A percentile compares a stretch with the other conserved stretches of the same genome.
Conservation (phyloP, 2,888 invertebrate species). For the Mimas tiliae region DNA sequence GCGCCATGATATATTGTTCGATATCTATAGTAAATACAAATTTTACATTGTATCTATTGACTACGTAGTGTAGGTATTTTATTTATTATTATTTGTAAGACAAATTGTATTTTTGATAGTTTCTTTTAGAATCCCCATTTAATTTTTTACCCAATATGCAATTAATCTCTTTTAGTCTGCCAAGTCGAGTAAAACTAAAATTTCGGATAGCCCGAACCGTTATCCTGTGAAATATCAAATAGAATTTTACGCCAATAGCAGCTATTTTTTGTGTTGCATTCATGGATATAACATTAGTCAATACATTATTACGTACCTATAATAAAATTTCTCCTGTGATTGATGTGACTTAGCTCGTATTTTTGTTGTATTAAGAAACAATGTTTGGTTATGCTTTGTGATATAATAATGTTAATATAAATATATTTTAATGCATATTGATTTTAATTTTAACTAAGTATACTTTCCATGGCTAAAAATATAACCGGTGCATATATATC, state of each 20-base stretch:
- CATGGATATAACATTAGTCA: constrained; percentile 26
- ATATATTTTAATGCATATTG: constrained; percentile 25
- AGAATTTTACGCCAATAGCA: background rate
- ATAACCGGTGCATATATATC: no score
- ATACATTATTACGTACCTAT: constrained; percentile 32
- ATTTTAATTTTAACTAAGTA: background rate
- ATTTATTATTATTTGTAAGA: constrained; percentile 22
- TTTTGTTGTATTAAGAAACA: constrained; percentile 6
- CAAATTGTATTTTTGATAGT: constrained; percentile 2
- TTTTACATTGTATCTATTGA: no score
- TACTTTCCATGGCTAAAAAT: background rate
- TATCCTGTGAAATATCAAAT: no score
- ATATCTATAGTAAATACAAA: no score
- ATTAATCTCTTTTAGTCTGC: no score
- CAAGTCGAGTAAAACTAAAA: no score
- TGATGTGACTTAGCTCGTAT: constrained; percentile 17
- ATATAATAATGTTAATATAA: constrained; percentile 25
- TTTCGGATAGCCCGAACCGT: background rate
- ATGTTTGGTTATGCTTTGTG: constrained; percentile 25
- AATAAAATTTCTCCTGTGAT: background rate
- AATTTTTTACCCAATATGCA: background rate
- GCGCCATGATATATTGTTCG: no score
- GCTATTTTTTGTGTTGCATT: background rate
- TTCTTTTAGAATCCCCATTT: constrained; percentile 5
- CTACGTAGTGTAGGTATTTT: constrained; percentile 1